These are phyloP conservation scores for Puntigrus tetrazona DNA, from an alignment of 2,113 vertebrate species.

Conservation along the genomic window DNA sequence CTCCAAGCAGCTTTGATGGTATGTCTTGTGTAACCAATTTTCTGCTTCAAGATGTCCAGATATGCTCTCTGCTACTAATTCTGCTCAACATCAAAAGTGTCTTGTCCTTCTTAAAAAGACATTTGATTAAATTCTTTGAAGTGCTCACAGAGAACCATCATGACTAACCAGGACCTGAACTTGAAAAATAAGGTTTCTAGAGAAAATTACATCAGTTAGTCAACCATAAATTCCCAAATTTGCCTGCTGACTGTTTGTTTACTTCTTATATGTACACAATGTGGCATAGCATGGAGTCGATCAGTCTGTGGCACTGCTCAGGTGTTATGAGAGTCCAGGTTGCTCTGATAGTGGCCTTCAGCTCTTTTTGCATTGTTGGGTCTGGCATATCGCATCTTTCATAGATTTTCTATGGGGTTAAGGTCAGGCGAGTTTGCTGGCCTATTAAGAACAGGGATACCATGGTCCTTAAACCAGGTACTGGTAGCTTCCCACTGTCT, in stretches of 20 bases:
- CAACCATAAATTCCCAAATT: background rate
- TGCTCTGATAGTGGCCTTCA: too few species aligned
- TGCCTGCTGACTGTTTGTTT: background rate
- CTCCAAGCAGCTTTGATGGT: constrained; percentile 6
- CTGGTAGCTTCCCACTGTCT: too few species aligned
- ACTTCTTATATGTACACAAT: too few species aligned
- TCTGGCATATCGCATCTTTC: too few species aligned
- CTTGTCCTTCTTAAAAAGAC: background rate
- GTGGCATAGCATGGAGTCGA: too few species aligned
- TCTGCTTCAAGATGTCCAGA: background rate
- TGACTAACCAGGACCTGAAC: background rate
- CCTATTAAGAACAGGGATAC: too few species aligned
- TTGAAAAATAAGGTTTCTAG: background rate
- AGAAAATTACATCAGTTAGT: background rate
- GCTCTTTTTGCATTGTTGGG: too few species aligned
- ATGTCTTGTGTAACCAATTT: background rate
- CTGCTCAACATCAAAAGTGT: background rate
- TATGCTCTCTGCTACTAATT: background rate
- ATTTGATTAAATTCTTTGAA: background rate
- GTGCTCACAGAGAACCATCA: background rate
- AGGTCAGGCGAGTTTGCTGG: too few species aligned
- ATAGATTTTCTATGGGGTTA: too few species aligned
- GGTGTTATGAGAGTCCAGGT: too few species aligned
- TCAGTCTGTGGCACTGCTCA: too few species aligned
- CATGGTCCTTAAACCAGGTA: too few species aligned